Percentiles rank a stretch among this genome's conserved stretches.
Conservation (phyloP, 2,113 vertebrate genomes). For the Zingel zingel region DNA sequence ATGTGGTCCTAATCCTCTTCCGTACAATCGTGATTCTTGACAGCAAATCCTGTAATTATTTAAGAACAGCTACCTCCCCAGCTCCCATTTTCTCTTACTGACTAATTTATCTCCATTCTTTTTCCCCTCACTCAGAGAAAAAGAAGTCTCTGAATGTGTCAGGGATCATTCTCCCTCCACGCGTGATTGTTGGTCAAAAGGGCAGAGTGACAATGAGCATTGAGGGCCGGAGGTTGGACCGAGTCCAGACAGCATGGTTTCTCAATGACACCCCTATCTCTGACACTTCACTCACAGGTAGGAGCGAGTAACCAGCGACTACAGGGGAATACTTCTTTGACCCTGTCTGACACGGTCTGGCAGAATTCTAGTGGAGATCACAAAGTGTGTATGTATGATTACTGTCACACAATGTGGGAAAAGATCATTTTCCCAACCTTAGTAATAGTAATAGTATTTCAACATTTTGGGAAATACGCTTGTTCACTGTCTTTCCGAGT, state of each 20-base stretch:
- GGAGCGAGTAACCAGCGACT: background rate
- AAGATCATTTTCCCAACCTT: no score
- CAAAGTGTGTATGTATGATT: background rate
- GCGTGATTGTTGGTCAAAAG: slow-evolving; percentile 81
- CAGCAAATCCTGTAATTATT: background rate
- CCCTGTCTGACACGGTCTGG: background rate
- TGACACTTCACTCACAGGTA: slow-evolving; percentile 80
- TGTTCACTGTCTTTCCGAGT: background rate
- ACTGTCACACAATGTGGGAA: background rate
- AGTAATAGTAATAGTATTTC: background rate
- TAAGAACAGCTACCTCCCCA: background rate
- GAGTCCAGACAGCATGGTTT: slow-evolving; percentile 83
- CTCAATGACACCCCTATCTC: slow-evolving; percentile 81
- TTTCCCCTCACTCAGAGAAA: slow-evolving; percentile 74
- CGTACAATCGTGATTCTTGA: no score
- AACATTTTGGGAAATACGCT: background rate
- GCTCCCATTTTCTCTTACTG: accelerated
- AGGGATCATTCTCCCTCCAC: slow-evolving; percentile 83
- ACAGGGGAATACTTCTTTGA: background rate
- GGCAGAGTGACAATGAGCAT: slow-evolving; percentile 83
- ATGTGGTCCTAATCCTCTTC: no score
- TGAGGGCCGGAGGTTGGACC: slow-evolving; percentile 82
- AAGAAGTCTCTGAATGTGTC: slow-evolving; percentile 84
- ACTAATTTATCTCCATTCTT: background rate
- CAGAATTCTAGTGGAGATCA: background rate